Percentiles rank a stretch among this genome's conserved stretches.
phyloP scores from a whole-genome alignment of 2,888 invertebrate genomes.

The Dicyrtomina minuta region DNA sequence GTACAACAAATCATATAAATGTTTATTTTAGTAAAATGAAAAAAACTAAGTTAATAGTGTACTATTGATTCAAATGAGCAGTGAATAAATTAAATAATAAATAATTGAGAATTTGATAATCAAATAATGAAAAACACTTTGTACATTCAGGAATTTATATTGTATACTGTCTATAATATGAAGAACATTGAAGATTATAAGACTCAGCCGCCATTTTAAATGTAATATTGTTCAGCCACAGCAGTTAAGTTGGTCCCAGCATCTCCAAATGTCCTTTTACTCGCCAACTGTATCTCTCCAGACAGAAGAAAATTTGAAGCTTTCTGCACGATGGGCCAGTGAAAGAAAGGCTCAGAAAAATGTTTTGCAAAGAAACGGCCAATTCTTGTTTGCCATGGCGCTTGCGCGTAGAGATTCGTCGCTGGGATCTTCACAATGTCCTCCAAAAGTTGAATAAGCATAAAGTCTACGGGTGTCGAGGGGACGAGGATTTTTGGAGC shows the following conservation, averaged over 20 bases:
- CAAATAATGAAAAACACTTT: too few species aligned
- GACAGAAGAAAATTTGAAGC: background rate
- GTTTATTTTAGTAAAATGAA: too few species aligned
- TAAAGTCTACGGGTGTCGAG: background rate
- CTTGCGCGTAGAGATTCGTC: background rate
- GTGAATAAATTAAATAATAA: too few species aligned
- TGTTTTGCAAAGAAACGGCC: background rate
- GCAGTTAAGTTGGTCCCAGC: conserved; percentile 4
- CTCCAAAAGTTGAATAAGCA: conserved; percentile 8
- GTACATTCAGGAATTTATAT: too few species aligned
- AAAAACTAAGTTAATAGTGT: too few species aligned
- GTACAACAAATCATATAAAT: too few species aligned
- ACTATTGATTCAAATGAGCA: too few species aligned
- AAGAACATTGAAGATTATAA: too few species aligned
- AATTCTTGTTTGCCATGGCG: background rate
- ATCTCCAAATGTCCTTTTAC: conserved; percentile 15
- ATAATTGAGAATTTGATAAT: too few species aligned
- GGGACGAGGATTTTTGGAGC: background rate
- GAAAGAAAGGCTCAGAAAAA: background rate
- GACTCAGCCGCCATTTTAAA: background rate
- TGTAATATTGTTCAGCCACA: conserved; percentile 2
- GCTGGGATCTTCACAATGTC: background rate
- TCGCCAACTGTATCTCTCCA: conserved; percentile 14
- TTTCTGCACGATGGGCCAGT: background rate
- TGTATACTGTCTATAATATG: too few species aligned